Base-by-base conservation (phyloP, 1,140 invertebrate genomes). In the Brachionus calyciflorus region DNA sequence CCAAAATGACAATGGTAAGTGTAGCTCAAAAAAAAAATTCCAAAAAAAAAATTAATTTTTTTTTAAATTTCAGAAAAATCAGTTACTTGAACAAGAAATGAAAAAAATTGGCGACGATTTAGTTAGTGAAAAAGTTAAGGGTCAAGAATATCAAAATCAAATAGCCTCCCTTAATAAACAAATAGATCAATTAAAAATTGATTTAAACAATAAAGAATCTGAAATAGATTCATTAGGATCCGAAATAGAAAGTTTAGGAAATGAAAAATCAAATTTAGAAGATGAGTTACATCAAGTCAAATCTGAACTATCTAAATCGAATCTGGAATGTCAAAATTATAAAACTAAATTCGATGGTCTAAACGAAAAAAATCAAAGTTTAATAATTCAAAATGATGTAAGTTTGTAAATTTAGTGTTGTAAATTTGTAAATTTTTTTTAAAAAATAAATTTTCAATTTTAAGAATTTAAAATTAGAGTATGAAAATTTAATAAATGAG, bases 401-500 rank as follows among this genome's bases (percentile, higher is more conserved):
- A 70, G 37, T 70, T 70, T 9, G 2, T 26, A 48, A 68, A 41
- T 26, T n/a, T 30, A 65, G 30, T 63, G 19, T 63, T 12, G 26
- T 0, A 28, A 6, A 6, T 41, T 68, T 26, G 19, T 44, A n/a
- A 68, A 21, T 44, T 44, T 21, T 68, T 19, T 51, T 51, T 19
- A 51, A 26, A 51, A 51, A 12, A 17, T 46, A 9, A 21, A 21
- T 41, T 65, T 17, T 65, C 44, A n/a, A n/a, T 69, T 69, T 69
- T 7, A 17, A 73, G 69, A 73, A 28, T 73, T 28, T 73, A 21
- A 73, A 73, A 73, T 19, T 51, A 5, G 69, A 73, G 28, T 73
- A 73, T 26, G 69, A 73, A 30, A 73, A 73, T 73, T 55, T 73
- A 30, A 73, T 73, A 17, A 73, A 73, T 12, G 44, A 73, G 30